phyloP scores from a whole-genome alignment of 2,113 vertebrate species.

The Hypomesus transpacificus region DNA sequence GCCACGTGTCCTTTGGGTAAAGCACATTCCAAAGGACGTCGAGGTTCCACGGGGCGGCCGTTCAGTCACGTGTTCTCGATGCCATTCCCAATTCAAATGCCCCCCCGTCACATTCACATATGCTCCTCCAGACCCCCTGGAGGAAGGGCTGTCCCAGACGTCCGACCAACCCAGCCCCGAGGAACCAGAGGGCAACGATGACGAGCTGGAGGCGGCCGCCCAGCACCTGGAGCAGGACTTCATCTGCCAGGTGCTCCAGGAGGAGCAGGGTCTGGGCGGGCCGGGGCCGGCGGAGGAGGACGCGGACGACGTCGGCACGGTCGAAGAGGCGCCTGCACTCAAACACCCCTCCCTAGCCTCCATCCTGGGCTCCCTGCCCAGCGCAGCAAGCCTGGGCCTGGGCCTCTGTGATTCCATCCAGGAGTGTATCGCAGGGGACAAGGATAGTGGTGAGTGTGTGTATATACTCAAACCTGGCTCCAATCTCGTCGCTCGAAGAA shows the following conservation, averaged over 20 bases:
- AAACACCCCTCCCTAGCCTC: constrained; percentile 68
- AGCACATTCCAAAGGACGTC: too few species aligned
- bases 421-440: constrained; percentile 72
- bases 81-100: too few species aligned
- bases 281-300: constrained; percentile 7
- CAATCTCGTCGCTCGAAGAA: too few species aligned
- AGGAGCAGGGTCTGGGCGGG: constrained; percentile 34
- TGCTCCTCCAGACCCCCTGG: constrained; percentile 64
- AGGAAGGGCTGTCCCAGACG: constrained; percentile 64
- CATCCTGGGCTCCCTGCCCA: constrained; percentile 83
- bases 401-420: constrained; percentile 83
- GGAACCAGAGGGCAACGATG: constrained; percentile 78
- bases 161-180: constrained; percentile 49
- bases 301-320: constrained; percentile 1
- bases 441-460: constrained; percentile 73
- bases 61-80: too few species aligned
- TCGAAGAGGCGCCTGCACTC: neutral
- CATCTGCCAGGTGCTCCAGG: constrained; percentile 77
- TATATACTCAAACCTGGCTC: neutral
- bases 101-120: too few species aligned
- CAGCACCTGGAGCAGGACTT: constrained; percentile 89
- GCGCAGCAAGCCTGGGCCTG: constrained; percentile 79
- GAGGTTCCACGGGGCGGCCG: too few species aligned
- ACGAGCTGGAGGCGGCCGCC: constrained; percentile 82
- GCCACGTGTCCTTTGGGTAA: too few species aligned